Evolutionary conservation across 2,888 invertebrate species (phyloP).

Genomic region (Lamellibrachia satsuma): DNA sequence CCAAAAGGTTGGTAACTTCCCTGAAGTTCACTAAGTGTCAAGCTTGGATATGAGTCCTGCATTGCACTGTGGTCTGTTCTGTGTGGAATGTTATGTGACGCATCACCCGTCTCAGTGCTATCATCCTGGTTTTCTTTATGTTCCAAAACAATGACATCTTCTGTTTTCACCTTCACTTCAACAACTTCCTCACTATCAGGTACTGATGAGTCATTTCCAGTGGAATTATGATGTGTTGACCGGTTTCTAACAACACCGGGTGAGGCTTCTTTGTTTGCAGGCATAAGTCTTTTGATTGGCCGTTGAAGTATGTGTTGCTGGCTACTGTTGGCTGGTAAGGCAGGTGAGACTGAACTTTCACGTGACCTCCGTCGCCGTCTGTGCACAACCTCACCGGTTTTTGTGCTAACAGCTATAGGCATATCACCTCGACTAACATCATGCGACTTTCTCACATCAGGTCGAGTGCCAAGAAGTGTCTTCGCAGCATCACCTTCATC

Average conservation of each 20-base stretch:
- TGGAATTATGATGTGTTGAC: background rate
- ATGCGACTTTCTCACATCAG: background rate
- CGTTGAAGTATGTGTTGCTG: conserved; percentile 13
- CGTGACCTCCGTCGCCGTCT: background rate
- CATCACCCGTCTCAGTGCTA: background rate
- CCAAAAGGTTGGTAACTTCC: conserved; percentile 13
- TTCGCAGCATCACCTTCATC: conserved; percentile 6
- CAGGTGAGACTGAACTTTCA: background rate
- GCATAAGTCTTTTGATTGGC: conserved; percentile 12
- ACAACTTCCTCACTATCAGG: background rate
- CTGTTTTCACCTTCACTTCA: conserved; percentile 17
- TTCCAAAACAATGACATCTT: background rate
- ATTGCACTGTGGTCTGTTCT: background rate
- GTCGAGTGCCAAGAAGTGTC: background rate
- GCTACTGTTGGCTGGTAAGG: conserved; percentile 2
- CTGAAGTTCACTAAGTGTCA: background rate
- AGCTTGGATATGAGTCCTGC: conserved; percentile 2
- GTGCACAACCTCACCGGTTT: background rate
- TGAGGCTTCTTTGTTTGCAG: background rate
- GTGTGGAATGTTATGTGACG: background rate
- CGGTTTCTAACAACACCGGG: background rate
- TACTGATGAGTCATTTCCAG: background rate
- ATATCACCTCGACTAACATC: background rate
- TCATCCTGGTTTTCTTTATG: background rate
- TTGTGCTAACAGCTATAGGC: background rate